phyloP scores from a whole-genome alignment of 2,888 invertebrate genomes.

The Steinernema hermaphroditum region DNA sequence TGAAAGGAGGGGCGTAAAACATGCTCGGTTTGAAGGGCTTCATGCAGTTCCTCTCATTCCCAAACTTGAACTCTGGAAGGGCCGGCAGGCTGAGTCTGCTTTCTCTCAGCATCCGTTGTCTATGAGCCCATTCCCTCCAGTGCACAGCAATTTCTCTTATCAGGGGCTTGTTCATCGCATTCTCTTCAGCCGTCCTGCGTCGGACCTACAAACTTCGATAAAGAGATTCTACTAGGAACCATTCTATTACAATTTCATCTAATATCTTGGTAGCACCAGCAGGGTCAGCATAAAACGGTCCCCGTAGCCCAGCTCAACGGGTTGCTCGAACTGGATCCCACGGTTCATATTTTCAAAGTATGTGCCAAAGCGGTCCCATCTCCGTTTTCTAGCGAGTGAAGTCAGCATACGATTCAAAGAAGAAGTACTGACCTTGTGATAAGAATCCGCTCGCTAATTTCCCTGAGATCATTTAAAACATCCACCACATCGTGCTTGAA shows the following conservation, averaged over 20 bases:
- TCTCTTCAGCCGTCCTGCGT: not conserved
- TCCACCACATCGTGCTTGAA: not conserved
- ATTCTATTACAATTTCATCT: not conserved
- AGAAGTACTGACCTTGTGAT: no score
- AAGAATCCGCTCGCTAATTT: not conserved
- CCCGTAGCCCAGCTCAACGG: not conserved
- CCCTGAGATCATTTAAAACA: not conserved
- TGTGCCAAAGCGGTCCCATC: not conserved
- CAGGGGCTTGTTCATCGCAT: not conserved
- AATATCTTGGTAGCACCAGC: not conserved
- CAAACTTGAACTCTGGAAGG: conserved; percentile 17
- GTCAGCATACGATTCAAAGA: not conserved
- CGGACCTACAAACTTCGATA: no score
- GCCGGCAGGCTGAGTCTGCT: not conserved
- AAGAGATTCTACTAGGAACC: no score
- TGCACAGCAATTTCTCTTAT: not conserved
- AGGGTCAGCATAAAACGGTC: conserved; percentile 5
- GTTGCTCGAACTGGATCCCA: not conserved
- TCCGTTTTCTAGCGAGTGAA: not conserved
- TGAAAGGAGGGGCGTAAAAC: no score
- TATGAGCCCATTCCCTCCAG: not conserved
- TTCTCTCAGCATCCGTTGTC: not conserved
- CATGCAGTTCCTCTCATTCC: not conserved
- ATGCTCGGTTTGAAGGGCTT: conserved; percentile 18
- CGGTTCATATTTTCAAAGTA: not conserved